Conservation (phyloP, 2,797 vertebrate species). For the Hemibagrus guttatus region DNA sequence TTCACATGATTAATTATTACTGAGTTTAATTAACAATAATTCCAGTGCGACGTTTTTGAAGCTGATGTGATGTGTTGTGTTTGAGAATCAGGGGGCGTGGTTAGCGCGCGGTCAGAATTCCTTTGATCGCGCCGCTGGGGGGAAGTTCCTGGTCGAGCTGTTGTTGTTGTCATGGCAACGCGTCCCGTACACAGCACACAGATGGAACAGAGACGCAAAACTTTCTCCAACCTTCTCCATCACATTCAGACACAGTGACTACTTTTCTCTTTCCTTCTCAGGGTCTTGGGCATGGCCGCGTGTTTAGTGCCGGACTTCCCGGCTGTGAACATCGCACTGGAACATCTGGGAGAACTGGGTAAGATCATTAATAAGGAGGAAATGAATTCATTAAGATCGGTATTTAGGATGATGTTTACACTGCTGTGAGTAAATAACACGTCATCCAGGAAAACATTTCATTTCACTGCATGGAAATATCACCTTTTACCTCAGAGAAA, state of each 20-base stretch:
- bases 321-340: slow-evolving; percentile 67
- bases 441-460: not conserved
- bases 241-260: not conserved
- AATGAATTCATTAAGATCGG: not conserved
- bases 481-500: not conserved
- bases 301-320: slow-evolving; percentile 68
- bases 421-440: not conserved
- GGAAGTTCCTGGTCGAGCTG: not conserved
- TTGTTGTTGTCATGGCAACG: slow-evolving; percentile 9
- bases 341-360: slow-evolving; percentile 70
- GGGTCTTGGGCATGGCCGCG: slow-evolving; percentile 60
- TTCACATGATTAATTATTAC: not conserved
- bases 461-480: not conserved
- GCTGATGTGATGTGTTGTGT: too few species aligned
- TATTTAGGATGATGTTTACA: not conserved
- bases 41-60: not conserved
- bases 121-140: not conserved
- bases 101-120: not conserved
- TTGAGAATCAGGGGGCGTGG: not conserved
- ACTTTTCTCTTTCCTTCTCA: not conserved
- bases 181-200: slow-evolving; percentile 6
- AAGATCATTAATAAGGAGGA: slow-evolving; percentile 17
- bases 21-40: not conserved
- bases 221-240: not conserved
- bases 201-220: not conserved